These are phyloP conservation scores for Hipposideros larvatus DNA, from an alignment of 2,797 vertebrate species.

Conservation along the genomic window DNA sequence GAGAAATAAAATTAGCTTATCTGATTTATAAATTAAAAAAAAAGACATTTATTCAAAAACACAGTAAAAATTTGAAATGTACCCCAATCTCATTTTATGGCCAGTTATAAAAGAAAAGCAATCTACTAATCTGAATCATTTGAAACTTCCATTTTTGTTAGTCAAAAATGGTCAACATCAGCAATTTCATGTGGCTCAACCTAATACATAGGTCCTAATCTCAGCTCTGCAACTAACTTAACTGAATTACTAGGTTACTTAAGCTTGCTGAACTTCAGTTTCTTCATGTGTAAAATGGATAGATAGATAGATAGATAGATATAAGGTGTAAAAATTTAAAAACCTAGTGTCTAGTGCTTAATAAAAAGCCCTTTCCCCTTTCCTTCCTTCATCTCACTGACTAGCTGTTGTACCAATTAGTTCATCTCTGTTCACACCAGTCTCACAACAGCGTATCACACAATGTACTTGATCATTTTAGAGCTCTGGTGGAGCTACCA, in stretches of 20 bases:
- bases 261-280: conserved; percentile 13
- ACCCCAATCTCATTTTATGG: background rate
- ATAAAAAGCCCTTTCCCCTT: background rate
- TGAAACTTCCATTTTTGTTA: background rate
- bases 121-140: background rate
- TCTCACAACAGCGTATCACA: background rate
- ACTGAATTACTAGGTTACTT: conserved; percentile 4
- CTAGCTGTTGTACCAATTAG: background rate
- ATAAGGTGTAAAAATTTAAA: background rate
- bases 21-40: conserved; percentile 7
- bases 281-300: conserved; percentile 2
- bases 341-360: background rate
- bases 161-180: background rate
- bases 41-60: conserved; percentile 10
- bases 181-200: background rate
- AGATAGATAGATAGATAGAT: background rate
- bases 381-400: background rate
- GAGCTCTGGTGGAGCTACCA: background rate
- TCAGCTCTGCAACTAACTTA: background rate
- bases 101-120: background rate
- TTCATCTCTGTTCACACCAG: background rate
- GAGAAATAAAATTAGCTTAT: conserved; percentile 40
- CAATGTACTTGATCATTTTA: background rate
- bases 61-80: conserved; percentile 38
- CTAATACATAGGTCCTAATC: background rate